phyloP scores from a whole-genome alignment of 2,797 vertebrate species.

The Sebastiscus albofasciatus region DNA sequence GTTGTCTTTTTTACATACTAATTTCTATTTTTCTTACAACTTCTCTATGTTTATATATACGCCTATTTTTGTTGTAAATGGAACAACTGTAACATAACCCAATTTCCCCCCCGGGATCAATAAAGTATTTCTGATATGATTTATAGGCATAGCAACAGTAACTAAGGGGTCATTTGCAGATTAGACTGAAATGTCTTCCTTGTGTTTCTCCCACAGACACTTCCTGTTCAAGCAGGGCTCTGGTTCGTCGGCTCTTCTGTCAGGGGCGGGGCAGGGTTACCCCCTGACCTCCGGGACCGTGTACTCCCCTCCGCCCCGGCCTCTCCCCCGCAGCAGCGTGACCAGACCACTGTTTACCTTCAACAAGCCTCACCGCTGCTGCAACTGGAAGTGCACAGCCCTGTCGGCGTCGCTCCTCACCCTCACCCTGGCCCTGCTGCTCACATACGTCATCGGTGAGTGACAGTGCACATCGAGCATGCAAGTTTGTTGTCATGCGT shows the following conservation, averaged over 20 bases:
- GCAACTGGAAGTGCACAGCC: constrained; percentile 97
- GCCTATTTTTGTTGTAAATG: neutral
- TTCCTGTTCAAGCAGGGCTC: constrained; percentile 98
- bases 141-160: neutral
- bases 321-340: constrained; percentile 93
- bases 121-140: neutral
- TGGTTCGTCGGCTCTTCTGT: constrained; percentile 94
- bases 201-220: constrained; percentile 81
- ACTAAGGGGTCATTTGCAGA: neutral
- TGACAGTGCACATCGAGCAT: accelerated
- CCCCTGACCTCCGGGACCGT: constrained; percentile 95
- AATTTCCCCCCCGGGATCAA: neutral
- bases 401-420: constrained; percentile 93
- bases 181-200: neutral
- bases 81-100: neutral
- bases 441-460: constrained; percentile 97
- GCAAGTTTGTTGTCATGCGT: too few species aligned
- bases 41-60: neutral
- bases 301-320: constrained; percentile 94
- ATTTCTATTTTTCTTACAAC: neutral
- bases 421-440: constrained; percentile 90
- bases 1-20: neutral
- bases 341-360: constrained; percentile 95
- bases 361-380: constrained; percentile 96
- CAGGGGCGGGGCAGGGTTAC: constrained; percentile 94